Percentiles rank a stretch among this genome's conserved stretches.
phyloP scores from a whole-genome alignment of 2,888 invertebrate species.

The Lingula anatina region DNA sequence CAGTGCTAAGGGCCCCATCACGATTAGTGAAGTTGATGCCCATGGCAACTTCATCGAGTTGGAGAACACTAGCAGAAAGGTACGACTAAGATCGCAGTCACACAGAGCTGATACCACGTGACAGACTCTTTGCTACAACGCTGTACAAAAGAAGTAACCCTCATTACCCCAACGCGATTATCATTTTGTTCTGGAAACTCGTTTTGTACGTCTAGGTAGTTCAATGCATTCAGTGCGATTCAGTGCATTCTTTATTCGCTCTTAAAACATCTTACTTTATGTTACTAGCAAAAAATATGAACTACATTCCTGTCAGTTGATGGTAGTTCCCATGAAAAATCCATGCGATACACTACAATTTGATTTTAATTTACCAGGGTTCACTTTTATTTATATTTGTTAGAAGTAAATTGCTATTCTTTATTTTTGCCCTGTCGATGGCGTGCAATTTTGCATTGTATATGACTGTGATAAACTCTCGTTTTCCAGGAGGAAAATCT shows the following conservation, averaged over 20 bases:
- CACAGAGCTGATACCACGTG: background rate
- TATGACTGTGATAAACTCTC: background rate
- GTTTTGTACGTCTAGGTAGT: too few species aligned
- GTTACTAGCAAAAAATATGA: too few species aligned
- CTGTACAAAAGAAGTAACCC: too few species aligned
- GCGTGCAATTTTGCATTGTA: background rate
- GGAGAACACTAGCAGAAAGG: constrained; percentile 52
- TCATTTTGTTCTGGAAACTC: too few species aligned
- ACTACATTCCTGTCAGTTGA: too few species aligned
- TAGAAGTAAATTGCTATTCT: background rate
- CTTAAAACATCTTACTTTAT: too few species aligned
- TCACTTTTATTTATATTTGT: background rate
- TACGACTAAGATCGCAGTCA: constrained; percentile 9
- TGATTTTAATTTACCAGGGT: background rate
- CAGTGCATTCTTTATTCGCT: too few species aligned
- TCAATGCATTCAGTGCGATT: too few species aligned
- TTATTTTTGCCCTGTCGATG: background rate
- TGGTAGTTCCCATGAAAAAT: background rate
- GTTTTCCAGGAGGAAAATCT: constrained; percentile 48
- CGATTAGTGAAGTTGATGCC: constrained; percentile 53
- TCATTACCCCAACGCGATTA: too few species aligned
- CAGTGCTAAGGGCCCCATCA: constrained; percentile 55
- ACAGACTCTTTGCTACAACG: too few species aligned
- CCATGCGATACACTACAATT: too few species aligned
- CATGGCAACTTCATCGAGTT: constrained; percentile 54